phyloP scores from a whole-genome alignment of 2,113 vertebrate species.

The Plecotus auritus region DNA sequence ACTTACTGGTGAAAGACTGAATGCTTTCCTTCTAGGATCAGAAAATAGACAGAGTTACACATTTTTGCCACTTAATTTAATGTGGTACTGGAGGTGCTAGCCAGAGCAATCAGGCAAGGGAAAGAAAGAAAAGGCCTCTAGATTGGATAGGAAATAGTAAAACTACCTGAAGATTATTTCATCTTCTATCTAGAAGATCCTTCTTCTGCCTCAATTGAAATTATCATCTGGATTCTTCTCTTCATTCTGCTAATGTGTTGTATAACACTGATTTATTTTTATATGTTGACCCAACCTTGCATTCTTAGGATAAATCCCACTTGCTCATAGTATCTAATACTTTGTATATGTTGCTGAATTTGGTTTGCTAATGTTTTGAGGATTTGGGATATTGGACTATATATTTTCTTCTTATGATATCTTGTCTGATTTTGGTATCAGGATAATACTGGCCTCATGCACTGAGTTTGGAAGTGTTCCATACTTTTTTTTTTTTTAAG shows the following conservation, averaged over 20 bases:
- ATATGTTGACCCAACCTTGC: background rate
- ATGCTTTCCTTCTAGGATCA: background rate
- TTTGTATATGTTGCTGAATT: background rate
- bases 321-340: background rate
- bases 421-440: background rate
- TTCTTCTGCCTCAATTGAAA: background rate
- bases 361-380: background rate
- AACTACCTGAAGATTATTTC: background rate
- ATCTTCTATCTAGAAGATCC: background rate
- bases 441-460: background rate
- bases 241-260: background rate
- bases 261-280: background rate
- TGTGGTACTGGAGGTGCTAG: background rate
- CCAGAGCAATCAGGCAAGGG: background rate
- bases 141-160: background rate
- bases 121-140: background rate
- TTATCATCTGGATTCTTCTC: background rate
- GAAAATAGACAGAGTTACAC: background rate
- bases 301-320: background rate
- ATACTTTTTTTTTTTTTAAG: background rate
- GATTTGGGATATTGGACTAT: background rate
- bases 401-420: background rate
- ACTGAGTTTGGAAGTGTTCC: background rate
- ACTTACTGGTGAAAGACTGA: background rate
- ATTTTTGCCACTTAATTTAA: background rate